Evolutionary conservation across 1,140 invertebrate genomes (phyloP), one percentile per base, ranked within the genome.

Genomic region (Asbolus verrucosus): DNA sequence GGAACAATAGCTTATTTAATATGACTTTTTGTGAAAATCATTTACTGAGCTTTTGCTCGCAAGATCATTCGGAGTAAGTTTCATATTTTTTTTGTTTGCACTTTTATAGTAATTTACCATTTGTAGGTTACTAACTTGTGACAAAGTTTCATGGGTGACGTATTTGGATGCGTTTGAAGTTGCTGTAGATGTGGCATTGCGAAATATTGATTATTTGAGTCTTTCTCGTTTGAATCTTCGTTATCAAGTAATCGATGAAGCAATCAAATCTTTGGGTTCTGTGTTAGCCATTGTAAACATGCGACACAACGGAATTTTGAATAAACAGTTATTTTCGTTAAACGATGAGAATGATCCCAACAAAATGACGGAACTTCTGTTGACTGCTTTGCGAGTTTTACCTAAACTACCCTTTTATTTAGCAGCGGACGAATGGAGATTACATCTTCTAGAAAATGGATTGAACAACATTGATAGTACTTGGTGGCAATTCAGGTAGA

Each of bases 371-470:
- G 75, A 84, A 59, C 81, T 84, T 60, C 74, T 86, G 24, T 80
- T 85, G 21, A 79, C 80, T 50, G 85, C 85, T n/a, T 74, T 86
- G 30, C 77, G 83, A 73, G 82, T 85, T 72, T 75, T 86, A 43
- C 84, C 85, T 62, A 83, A 85, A 66, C 78, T 88, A 72, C 83
- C 87, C 33, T 88, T 86, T 75, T 88, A 88, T 71, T 76, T 85
- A n/a, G 80, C 84, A 6, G 86, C 82, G 1, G 87, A 89, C 69
- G 81, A 82, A 71, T 88, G 87, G 87, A 83, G 87, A 75, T 75
- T 88, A 13, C 81, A 87, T 66, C 78, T 84, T 30, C 76, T 87
- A n/a, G 81, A 82, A 76, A 82, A 83, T 38, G 79, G 78, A 63
- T 75, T 72, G 72, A 82, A 76, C 72, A 81, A 77, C 75, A 67